Base-by-base conservation (phyloP, 2,113 vertebrate genomes). In the Thinocorus orbignyianus region DNA sequence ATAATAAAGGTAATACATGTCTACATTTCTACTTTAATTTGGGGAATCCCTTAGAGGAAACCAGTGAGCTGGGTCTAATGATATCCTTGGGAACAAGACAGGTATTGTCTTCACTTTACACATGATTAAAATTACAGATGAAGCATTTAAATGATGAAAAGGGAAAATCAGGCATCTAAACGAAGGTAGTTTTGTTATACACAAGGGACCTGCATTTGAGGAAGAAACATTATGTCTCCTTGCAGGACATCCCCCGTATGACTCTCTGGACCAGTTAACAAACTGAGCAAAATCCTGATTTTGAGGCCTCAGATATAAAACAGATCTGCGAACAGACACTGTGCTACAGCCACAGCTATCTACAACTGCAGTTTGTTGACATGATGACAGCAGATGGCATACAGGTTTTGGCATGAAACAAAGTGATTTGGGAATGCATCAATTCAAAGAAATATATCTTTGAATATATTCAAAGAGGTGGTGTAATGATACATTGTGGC, bases 391-490 rank as follows among this genome's bases (percentile, higher is more conserved):
- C 17, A 80, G 62, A 69, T 30, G 13, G 9, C 1, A 0, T 37
- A 17, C 22, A 86, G 65, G 30, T 79, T 92, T 87, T 81, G 62
- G 57, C 30, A 65, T 39, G 65, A 87, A 95, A 79, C 46, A 73
- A 86, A 86, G 26, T 22, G 78, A 87, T 83, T 81, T 86, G 54
- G 44, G 41, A 86, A 72, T 49, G 28, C 35, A 60, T 88, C 24
- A 17, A 46, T 79, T 83, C 13, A 70, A 79, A 92, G 39, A 61
- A 81, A 64, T 35, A 7, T 22, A 81, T 77, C 83, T 88, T 18
- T 94, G n/a, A n/a, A n/a, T n/a, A n/a, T n/a, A n/a, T n/a, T n/a
- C n/a, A 37, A 55, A 93, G 88, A 86, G 64, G 85, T 86, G 35
- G 39, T 86, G n/a, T 35, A 62, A 92, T 93, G 68, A 88, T 83